Evolutionary conservation across 2,888 invertebrate species (phyloP), one percentile per base, ranked within the genome.

Genomic region (Trichacis sp.): DNA sequence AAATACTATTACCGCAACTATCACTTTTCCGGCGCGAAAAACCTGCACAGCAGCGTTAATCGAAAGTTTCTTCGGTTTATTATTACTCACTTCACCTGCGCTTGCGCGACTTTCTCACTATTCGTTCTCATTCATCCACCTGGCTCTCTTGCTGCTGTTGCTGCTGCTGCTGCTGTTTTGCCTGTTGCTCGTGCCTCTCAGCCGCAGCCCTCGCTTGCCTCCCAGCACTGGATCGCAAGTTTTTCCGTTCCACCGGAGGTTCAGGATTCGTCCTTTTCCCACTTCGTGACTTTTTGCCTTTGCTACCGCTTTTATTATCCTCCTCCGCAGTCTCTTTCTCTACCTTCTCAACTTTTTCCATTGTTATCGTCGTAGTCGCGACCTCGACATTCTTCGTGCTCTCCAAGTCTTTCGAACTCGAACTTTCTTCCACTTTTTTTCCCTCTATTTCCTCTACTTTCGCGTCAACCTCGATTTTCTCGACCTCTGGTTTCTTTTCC

Each of bases 211-310:
- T 86, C 4, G 90, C 89, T 61, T 91, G 91, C 63, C 92, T 86
- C 30, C 92, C 92, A 30, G 94, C 91, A 83, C 93, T 94, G 2
- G 93, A 93, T 29, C 89, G 85, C 62, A 89, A 79, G 77, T 89
- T 88, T 72, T 89, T 89, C 64, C 88, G 85, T 72, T 89, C 89
- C 1, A 87, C 85, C 5, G 88, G 87, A 8, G 88, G 88, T 70
- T 88, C 88, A 40, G 87, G 83, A n/a, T 81, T 84, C 19, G 73
- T 45, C 48, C 85, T 84, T 24, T 88, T 88, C 8, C 87, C 87
- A 4, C 86, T 79, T n/a, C 83, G 72, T 0, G 80, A 73, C 59
- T 84, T 84, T 55, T 84, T 83, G 1, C 63, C 65, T 47, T 80
- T 80, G 9, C 76, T 69, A 0, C 18, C 49, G 43, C 76, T 73